phyloP scores from a whole-genome alignment of 2,797 vertebrate genomes.

The Poeciliopsis paucimaculata region DNA sequence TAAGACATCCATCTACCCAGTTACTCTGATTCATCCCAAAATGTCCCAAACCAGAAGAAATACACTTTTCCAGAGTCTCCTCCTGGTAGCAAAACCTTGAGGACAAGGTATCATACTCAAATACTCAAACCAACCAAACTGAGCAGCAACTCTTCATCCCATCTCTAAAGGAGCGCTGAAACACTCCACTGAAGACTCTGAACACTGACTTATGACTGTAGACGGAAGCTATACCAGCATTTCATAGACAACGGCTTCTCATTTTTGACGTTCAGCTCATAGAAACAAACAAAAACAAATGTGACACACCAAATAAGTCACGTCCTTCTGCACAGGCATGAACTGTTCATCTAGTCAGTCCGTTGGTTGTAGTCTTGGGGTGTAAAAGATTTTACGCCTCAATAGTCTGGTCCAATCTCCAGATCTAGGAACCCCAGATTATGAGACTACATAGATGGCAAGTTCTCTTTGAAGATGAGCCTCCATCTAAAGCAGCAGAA shows the following conservation, averaged over 20 bases:
- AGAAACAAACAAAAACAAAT: not conserved
- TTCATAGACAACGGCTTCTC: not conserved
- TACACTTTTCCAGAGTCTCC: not conserved
- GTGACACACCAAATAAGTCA: not conserved
- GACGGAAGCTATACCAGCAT: not conserved
- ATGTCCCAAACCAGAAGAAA: not conserved
- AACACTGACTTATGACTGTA: not conserved
- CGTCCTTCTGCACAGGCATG: not conserved
- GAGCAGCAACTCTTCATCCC: not conserved
- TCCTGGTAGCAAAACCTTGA: not conserved
- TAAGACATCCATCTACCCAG: not conserved
- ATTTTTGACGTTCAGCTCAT: not conserved
- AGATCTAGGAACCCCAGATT: not conserved
- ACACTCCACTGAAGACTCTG: not conserved
- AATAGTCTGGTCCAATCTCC: not conserved
- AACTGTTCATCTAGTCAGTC: not conserved
- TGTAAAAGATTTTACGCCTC: not conserved
- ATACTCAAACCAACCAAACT: not conserved
- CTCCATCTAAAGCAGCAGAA: slow-evolving; percentile 10
- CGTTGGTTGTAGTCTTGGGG: not conserved
- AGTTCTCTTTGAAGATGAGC: slow-evolving; percentile 33
- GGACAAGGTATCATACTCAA: not conserved
- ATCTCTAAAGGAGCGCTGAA: not conserved
- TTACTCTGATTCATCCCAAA: not conserved
- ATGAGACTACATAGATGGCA: not conserved